These are phyloP conservation scores for Psammodynastes pulverulentus DNA, from an alignment of 2,113 vertebrate genomes.

Conservation along the genomic window DNA sequence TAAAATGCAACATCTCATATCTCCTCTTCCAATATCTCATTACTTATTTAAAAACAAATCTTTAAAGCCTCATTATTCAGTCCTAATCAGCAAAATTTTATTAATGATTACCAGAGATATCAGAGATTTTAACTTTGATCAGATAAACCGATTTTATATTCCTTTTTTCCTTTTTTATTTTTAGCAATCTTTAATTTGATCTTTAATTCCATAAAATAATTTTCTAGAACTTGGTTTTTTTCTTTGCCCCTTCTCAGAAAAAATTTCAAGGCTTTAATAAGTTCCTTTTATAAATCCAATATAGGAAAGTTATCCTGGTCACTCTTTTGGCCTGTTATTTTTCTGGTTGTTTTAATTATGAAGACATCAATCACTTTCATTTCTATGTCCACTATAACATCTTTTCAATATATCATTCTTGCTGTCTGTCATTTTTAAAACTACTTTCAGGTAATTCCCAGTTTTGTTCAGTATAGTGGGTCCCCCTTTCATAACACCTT, in stretches of 20 bases:
- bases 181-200: neutral
- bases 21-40: neutral
- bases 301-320: neutral
- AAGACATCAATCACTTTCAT: neutral
- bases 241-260: neutral
- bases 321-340: neutral
- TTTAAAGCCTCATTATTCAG: neutral
- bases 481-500: too few relatives aligned
- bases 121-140: neutral
- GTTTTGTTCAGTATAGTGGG: too few relatives aligned
- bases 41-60: neutral
- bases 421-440: too few relatives aligned
- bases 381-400: neutral
- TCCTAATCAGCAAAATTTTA: neutral
- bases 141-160: neutral
- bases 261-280: neutral
- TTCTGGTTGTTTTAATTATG: neutral
- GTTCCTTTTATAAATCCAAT: neutral
- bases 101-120: neutral
- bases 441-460: too few relatives aligned
- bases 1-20: neutral
- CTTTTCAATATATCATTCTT: too few relatives aligned
- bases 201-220: neutral
- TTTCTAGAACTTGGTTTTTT: neutral
- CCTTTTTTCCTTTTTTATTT: neutral